Conservation (phyloP, 1,140 invertebrate genomes). For the Calycopis cecrops region DNA sequence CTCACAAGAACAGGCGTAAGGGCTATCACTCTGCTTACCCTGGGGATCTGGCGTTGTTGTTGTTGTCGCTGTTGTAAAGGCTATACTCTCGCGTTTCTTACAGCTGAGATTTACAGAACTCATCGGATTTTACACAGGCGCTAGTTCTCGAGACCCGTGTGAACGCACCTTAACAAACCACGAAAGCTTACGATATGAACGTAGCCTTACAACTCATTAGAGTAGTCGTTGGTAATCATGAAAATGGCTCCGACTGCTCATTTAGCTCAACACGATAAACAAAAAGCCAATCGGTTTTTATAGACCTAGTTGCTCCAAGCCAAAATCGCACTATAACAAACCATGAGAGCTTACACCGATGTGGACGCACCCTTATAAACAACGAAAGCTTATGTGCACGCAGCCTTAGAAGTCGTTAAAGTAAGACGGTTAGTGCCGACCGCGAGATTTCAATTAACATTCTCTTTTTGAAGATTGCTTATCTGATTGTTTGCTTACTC, state of each 20-base stretch:
- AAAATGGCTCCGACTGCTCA: not conserved
- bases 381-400: conserved; percentile 12
- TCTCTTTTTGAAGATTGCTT: conserved; percentile 44
- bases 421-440: conserved; percentile 24
- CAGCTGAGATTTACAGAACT: too few relatives aligned
- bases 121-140: too few relatives aligned
- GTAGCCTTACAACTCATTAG: too few relatives aligned
- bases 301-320: not conserved
- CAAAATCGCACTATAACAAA: not conserved
- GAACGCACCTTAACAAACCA: too few relatives aligned
- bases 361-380: not conserved
- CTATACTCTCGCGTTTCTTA: too few relatives aligned
- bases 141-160: too few relatives aligned
- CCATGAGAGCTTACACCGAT: not conserved
- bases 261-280: too few relatives aligned
- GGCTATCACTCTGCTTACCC: too few relatives aligned
- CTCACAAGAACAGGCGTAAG: too few relatives aligned
- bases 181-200: too few relatives aligned
- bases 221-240: not conserved
- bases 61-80: too few relatives aligned
- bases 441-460: conserved; percentile 41
- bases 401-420: conserved; percentile 25
- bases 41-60: too few relatives aligned
- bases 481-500: conserved; percentile 23
- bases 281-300: conserved; percentile 3